A percentile compares a stretch with the other conserved stretches of the same genome.
phyloP scores from a whole-genome alignment of 2,888 invertebrate species.

The Malthinus flaveolus region DNA sequence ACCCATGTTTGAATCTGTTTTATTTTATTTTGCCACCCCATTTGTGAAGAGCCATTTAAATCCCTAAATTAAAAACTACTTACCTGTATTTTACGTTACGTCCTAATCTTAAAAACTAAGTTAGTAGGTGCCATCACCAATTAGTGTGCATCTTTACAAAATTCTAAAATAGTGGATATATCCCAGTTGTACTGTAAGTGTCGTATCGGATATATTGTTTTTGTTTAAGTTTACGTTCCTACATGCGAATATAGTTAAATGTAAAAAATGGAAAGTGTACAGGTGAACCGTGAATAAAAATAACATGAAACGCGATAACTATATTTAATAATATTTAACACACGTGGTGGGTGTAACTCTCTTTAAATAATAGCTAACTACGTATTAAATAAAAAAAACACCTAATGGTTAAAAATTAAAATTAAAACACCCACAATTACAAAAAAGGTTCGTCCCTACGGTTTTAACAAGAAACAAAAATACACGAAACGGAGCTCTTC shows the following conservation, averaged over 20 bases:
- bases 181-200: constrained; percentile 51
- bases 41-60: constrained; percentile 49
- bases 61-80: constrained; percentile 23
- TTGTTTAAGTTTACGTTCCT: constrained; percentile 25
- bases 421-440: constrained; percentile 25
- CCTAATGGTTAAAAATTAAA: constrained; percentile 30
- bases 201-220: constrained; percentile 41
- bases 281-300: constrained; percentile 28
- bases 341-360: constrained; percentile 32
- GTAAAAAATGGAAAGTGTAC: constrained; percentile 25
- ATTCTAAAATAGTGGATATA: constrained; percentile 47
- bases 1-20: constrained; percentile 50
- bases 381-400: constrained; percentile 28
- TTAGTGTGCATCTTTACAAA: constrained; percentile 55
- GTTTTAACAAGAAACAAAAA: constrained; percentile 29
- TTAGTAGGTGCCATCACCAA: constrained; percentile 56
- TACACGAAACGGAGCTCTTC: constrained; percentile 42
- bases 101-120: constrained; percentile 50
- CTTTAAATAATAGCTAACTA: constrained; percentile 32
- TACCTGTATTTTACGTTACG: constrained; percentile 36
- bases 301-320: constrained; percentile 27
- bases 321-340: constrained; percentile 28
- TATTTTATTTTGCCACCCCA: constrained; percentile 49
- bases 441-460: constrained; percentile 30
- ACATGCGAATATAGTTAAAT: constrained; percentile 17